Percentiles rank a stretch among this genome's conserved stretches.
These are phyloP conservation scores for Pandemis heparana DNA, from an alignment of 2,888 invertebrate species.

Conservation along the genomic window DNA sequence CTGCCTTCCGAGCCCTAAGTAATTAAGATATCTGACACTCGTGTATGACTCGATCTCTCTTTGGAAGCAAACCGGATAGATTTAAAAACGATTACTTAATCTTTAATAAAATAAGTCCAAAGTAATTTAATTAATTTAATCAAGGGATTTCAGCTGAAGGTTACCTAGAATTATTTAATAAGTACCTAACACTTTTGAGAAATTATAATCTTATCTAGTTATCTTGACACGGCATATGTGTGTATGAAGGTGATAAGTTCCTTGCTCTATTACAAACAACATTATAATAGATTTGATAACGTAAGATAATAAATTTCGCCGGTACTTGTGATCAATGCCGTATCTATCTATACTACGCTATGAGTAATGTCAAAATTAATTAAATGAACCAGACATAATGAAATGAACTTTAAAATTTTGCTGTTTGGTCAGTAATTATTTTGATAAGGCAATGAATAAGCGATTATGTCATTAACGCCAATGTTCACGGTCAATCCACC, in stretches of 20 bases:
- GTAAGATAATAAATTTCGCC: constrained; percentile 4
- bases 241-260: neutral
- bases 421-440: neutral
- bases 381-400: neutral
- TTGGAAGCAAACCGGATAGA: too few species aligned
- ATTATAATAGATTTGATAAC: constrained; percentile 10
- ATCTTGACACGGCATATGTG: constrained; percentile 6
- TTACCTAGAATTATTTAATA: constrained; percentile 9
- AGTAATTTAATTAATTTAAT: neutral
- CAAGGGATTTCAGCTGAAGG: neutral
- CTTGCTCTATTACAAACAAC: constrained; percentile 8
- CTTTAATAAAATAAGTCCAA: too few species aligned
- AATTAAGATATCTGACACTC: too few species aligned
- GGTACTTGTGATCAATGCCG: neutral
- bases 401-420: neutral
- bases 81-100: too few species aligned
- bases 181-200: neutral
- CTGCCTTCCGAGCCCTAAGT: too few species aligned
- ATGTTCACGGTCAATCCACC: neutral
- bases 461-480: neutral
- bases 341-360: neutral
- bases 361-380: constrained; percentile 6
- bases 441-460: neutral
- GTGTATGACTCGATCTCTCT: too few species aligned
- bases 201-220: constrained; percentile 10